A percentile compares a stretch with the other conserved stretches of the same genome.
These are phyloP conservation scores for Sesia apiformis DNA, from an alignment of 2,888 invertebrate genomes.

Conservation along the genomic window DNA sequence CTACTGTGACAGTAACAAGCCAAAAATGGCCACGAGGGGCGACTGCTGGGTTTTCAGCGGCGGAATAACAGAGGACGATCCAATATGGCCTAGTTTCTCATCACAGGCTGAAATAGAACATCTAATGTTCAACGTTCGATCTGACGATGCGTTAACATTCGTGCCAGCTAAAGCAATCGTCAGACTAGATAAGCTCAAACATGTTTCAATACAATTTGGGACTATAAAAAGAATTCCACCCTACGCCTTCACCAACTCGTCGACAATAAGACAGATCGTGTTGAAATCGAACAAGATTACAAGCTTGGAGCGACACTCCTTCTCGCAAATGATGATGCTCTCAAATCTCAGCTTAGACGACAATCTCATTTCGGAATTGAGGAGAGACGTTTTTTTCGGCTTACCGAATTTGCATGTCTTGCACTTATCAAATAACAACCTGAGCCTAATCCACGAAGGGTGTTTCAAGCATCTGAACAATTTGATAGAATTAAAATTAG, in stretches of 20 bases:
- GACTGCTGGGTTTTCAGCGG: conserved; percentile 83
- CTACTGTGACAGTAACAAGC: conserved; percentile 62
- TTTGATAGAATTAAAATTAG: conserved; percentile 85
- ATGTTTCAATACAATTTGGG: conserved; percentile 82
- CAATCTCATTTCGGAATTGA: conserved; percentile 83
- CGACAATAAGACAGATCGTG: conserved; percentile 79
- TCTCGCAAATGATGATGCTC: conserved; percentile 82
- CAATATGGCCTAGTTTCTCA: conserved; percentile 82
- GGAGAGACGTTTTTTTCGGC: conserved; percentile 82
- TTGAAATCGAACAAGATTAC: conserved; percentile 81
- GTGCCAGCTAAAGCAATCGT: conserved; percentile 82
- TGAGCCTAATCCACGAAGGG: conserved; percentile 89
- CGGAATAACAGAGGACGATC: conserved; percentile 77
- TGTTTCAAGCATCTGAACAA: conserved; percentile 84
- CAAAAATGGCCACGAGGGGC: conserved; percentile 77
- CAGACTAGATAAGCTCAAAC: conserved; percentile 79
- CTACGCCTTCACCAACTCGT: conserved; percentile 84
- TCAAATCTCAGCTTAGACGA: conserved; percentile 81
- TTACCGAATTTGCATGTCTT: conserved; percentile 82
- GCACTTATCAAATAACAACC: conserved; percentile 88
- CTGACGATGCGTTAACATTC: conserved; percentile 80
- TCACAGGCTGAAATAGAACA: conserved; percentile 81
- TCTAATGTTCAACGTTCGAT: conserved; percentile 80
- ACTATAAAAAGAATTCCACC: conserved; percentile 81
- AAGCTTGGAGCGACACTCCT: conserved; percentile 78